Base-by-base conservation (phyloP, 2,797 vertebrate species). In the Galago senegalensis region DNA sequence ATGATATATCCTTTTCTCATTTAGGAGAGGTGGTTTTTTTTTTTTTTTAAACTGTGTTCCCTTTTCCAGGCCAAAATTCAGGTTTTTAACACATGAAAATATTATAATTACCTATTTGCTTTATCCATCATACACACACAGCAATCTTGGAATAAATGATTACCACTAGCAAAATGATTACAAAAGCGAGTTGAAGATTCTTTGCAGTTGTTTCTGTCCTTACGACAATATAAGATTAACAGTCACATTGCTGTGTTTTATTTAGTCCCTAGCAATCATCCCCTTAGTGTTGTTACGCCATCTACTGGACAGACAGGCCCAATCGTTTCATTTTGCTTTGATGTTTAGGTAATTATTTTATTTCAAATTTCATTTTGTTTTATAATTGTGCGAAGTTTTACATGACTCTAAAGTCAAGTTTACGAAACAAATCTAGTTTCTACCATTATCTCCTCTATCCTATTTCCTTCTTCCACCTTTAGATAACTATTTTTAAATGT, bases 291-390 rank as follows among this genome's bases (percentile, higher is more conserved):
- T 56, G 40, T 37, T 69, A 2, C 2, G 96, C 97, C 97, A 96
- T 56, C 97, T 98, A 79, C 96, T 97, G 97, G 97, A 95, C 2
- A 53, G 4, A 76, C 1, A 31, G 29, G 56, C 49, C 31, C 12
- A 77, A 17, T 0, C 3, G 13, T 29, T 14, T 75, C 43, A 1
- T 17, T 93, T 79, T 29, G 37, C 31, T 61, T 46, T 63, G 69
- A 40, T 90, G 16, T 63, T 37, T 23, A 87, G 18, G 49, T n/a
- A 61, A 93, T 2, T 80, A 46, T 53, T 93, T 95, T 60, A 80
- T 69, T 86, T 83, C 37, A n/a, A 40, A 49, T 87, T 73, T 65
- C 69, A 82, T 93, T 81, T 87, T 65, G 56, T 60, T 92, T 85
- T 79, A n/a, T 25, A 87, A 56, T 49, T 83, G 25, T 17, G 61